Conservation (phyloP, 2,888 invertebrate genomes). For the Diaphora mendica region DNA sequence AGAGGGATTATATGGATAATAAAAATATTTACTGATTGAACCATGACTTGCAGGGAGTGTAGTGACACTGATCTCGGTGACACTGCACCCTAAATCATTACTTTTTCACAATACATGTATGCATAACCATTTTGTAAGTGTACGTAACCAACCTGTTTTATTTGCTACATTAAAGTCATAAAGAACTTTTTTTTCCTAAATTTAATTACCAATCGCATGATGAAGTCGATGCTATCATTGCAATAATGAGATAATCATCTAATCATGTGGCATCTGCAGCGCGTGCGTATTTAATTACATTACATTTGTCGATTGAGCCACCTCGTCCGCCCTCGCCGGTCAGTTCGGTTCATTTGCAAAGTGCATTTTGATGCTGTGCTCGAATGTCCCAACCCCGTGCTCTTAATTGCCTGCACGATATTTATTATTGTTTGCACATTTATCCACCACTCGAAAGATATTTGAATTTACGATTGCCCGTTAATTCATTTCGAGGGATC, state of each 20-base stretch:
- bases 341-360: constrained; percentile 84
- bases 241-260: constrained; percentile 30
- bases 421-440: constrained; percentile 80
- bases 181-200: not conserved
- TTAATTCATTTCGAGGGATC: constrained; percentile 43
- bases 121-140: not conserved
- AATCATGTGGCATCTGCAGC: constrained; percentile 40
- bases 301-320: constrained; percentile 64
- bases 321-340: constrained; percentile 52
- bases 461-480: constrained; percentile 55
- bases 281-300: constrained; percentile 76
- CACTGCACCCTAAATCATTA: not conserved
- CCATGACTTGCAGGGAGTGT: not conserved
- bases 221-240: constrained; percentile 22
- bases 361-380: constrained; percentile 83
- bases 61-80: not conserved
- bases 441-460: constrained; percentile 57
- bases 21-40: not conserved
- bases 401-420: constrained; percentile 81
- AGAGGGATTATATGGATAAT: too few relatives aligned
- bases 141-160: not conserved
- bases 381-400: constrained; percentile 78
- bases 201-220: constrained; percentile 14
- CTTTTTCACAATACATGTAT: not conserved
- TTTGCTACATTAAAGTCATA: not conserved